Evolutionary conservation across 2,113 vertebrate species (phyloP).

Genomic region (Tetrax tetrax): DNA sequence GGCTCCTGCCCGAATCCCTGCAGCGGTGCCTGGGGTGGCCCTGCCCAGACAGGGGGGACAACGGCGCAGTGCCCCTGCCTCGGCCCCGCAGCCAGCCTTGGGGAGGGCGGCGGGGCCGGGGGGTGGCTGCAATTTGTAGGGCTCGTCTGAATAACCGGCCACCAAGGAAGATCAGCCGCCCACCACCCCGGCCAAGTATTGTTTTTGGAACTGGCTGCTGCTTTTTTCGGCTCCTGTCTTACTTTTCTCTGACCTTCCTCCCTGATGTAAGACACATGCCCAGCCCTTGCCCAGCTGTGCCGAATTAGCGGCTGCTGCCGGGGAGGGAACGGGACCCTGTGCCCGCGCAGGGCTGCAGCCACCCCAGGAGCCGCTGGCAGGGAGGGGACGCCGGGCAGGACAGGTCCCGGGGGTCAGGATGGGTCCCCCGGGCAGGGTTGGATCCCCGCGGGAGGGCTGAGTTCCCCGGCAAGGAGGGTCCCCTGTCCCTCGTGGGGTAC

Average conservation of each 20-base stretch:
- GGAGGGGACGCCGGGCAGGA: not conserved
- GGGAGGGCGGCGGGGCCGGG: not conserved
- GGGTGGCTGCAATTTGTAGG: conserved; percentile 42
- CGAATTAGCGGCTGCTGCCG: conserved; percentile 53
- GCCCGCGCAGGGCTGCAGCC: not conserved
- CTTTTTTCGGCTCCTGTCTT: conserved; percentile 64
- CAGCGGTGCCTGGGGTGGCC: not conserved
- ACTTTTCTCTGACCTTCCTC: conserved; percentile 62
- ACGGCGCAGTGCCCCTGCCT: not conserved
- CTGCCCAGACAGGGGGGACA: not conserved
- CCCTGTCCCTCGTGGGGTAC: not conserved
- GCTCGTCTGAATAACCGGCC: conserved; percentile 24
- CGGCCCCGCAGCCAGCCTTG: not conserved
- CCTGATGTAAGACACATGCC: conserved; percentile 65
- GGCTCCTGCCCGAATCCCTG: not conserved
- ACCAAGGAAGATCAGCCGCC: conserved; percentile 59
- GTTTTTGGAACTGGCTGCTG: conserved; percentile 45
- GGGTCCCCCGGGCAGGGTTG: not conserved
- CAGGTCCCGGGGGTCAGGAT: not conserved
- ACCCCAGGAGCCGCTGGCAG: not conserved
- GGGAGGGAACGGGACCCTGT: not conserved
- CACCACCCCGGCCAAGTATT: conserved; percentile 49
- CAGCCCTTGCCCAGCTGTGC: conserved; percentile 53
- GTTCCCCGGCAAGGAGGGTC: not conserved
- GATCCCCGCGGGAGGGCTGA: not conserved